Percentiles rank a stretch among this genome's conserved stretches.
These are phyloP conservation scores for Drosophila nebulosa DNA, from an alignment of 1,140 invertebrate species.

Conservation along the genomic window DNA sequence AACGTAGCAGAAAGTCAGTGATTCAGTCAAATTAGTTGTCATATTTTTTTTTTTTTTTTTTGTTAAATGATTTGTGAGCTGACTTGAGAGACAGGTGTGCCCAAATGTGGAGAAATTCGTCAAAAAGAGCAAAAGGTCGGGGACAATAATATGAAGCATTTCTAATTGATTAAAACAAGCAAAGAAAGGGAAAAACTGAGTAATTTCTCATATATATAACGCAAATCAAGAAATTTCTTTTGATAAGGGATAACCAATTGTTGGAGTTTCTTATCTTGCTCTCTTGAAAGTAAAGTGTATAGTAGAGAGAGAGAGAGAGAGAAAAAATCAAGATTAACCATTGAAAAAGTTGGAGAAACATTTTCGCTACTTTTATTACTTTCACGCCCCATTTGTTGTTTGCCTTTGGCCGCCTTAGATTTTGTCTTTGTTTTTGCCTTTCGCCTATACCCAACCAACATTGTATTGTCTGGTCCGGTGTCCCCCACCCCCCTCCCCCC, in stretches of 20 bases:
- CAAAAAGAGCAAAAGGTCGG: neutral
- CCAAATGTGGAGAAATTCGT: neutral
- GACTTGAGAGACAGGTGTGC: neutral
- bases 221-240: too few relatives aligned
- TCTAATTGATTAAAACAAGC: neutral
- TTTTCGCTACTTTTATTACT: neutral
- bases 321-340: neutral
- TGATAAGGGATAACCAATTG: too few relatives aligned
- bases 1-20: neutral
- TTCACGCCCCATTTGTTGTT: neutral
- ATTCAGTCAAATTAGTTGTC: neutral
- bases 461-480: constrained; percentile 3
- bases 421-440: neutral
- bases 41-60: neutral
- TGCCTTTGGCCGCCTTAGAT: neutral
- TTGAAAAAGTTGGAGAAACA: neutral
- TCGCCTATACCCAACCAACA: neutral
- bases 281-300: too few relatives aligned
- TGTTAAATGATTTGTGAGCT: neutral
- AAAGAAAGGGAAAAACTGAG: too few relatives aligned
- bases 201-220: too few relatives aligned
- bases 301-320: too few relatives aligned
- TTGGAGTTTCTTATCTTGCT: too few relatives aligned
- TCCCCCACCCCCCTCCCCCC: too few relatives aligned
- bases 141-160: neutral